Conservation (phyloP, 1,140 invertebrate species). For the Zaprionus davidi region DNA sequence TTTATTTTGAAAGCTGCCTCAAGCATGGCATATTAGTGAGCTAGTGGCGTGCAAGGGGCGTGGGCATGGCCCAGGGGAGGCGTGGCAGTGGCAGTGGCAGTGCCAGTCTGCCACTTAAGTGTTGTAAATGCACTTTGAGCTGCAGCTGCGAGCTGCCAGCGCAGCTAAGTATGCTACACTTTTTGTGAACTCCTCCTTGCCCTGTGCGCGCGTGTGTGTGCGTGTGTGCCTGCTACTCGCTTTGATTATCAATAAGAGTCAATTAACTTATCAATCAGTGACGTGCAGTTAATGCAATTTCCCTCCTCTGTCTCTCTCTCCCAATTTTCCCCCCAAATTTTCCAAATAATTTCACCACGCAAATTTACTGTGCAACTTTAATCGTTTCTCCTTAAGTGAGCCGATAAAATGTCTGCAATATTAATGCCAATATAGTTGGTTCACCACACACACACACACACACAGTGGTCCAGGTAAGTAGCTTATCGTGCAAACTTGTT, state of each 20-base stretch:
- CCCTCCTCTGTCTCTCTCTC: no score
- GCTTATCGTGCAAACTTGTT: neutral
- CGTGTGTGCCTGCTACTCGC: conserved; percentile 9
- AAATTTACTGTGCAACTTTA: neutral
- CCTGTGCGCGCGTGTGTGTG: neutral
- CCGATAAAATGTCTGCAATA: conserved; percentile 21
- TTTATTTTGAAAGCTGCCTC: conserved; percentile 29
- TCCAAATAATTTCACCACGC: neutral
- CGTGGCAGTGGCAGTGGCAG: neutral
- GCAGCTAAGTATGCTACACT: conserved; percentile 62
- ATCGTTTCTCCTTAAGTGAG: neutral
- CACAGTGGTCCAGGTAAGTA: neutral
- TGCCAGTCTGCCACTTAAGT: neutral
- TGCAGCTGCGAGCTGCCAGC: conserved; percentile 10
- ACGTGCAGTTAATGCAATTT: conserved; percentile 26
- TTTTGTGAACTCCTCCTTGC: neutral
- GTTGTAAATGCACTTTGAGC: conserved; percentile 41
- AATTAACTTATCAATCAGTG: conserved; percentile 21
- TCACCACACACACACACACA: neutral
- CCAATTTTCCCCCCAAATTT: conserved; percentile 9
- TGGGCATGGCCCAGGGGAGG: no score
- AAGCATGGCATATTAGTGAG: neutral
- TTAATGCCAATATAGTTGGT: conserved; percentile 25
- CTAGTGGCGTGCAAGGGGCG: neutral
- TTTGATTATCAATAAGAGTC: conserved; percentile 25